A percentile compares a stretch with the other conserved stretches of the same genome.
Conservation (phyloP, 2,797 vertebrate species). For the Parambassis ranga region DNA sequence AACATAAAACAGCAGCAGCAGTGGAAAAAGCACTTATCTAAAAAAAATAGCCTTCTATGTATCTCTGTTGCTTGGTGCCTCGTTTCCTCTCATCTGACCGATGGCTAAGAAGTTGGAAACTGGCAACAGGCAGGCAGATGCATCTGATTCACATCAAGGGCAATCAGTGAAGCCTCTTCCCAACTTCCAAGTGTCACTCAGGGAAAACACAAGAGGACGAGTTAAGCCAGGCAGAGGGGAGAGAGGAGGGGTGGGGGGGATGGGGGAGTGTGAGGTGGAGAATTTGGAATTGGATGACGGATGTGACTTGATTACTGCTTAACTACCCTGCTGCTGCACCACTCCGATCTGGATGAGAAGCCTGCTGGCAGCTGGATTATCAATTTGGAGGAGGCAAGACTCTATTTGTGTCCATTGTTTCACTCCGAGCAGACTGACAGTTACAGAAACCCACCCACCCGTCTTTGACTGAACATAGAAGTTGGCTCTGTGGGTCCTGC, state of each 20-base stretch:
- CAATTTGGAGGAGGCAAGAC: slow-evolving; percentile 57
- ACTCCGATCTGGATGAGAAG: slow-evolving; percentile 54
- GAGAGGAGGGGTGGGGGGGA: not conserved
- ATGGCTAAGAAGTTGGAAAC: slow-evolving; percentile 30
- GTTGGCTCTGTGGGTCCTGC: slow-evolving; percentile 24
- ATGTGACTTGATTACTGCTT: slow-evolving; percentile 76
- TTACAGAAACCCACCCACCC: not conserved
- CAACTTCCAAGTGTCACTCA: slow-evolving; percentile 62
- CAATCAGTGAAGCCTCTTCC: slow-evolving; percentile 57
- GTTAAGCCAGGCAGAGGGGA: slow-evolving; percentile 36
- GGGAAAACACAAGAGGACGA: slow-evolving; percentile 52
- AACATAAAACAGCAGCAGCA: not conserved
- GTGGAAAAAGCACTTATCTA: not conserved
- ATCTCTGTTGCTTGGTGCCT: not conserved
- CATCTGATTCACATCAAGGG: slow-evolving; percentile 70
- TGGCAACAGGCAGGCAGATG: slow-evolving; percentile 53
- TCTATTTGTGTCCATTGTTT: slow-evolving; percentile 63
- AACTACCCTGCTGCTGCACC: slow-evolving; percentile 63
- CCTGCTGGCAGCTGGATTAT: slow-evolving; percentile 51
- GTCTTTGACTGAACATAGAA: slow-evolving; percentile 10
- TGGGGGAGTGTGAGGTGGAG: slow-evolving; percentile 28
- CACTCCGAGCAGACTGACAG: slow-evolving; percentile 33
- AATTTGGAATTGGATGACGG: slow-evolving; percentile 69
- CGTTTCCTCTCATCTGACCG: slow-evolving; percentile 12
- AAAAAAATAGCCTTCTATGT: not conserved